Evolutionary conservation across 2,113 vertebrate species (phyloP), one percentile per base, ranked within the genome.

Genomic region (Gnathonemus echidnorhynchus): DNA sequence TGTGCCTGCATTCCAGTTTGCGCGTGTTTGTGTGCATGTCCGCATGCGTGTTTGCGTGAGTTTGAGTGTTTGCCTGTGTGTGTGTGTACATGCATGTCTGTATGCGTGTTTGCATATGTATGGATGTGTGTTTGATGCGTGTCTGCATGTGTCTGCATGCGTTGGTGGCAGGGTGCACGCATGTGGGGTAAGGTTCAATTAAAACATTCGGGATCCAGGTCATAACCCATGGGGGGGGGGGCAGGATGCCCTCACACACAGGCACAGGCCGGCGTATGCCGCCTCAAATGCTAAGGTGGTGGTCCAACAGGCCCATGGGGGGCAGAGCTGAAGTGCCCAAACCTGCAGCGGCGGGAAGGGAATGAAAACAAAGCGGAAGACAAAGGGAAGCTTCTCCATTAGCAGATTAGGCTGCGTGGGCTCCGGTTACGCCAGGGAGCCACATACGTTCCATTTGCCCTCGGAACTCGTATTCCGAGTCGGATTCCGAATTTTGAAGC

Each of bases 321-420:
- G 15, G 86, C 46, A 92, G 91, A 93, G 90, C 24, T 48, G 90
- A 94, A 94, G 94, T 94, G 93, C 93, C 92, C 93, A 93, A 94
- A 94, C 93, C 94, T 91, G 49, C 50, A 83, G 77, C 90, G 86
- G 91, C 89, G 66, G 90, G 87, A 90, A 83, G 45, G 42, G 94
- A 94, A 95, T 95, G 93, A 95, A 94, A 95, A 95, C 94, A 95
- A 91, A 92, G 91, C 90, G 93, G 93, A 93, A 92, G 94, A 91
- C 92, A 95, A 95, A 93, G 95, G 95, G 95, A 95, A 95, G 95
- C 93, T 93, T 87, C 92, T 94, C 95, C 95, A 95, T 96, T 95
- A 95, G 94, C 92, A 92, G 95, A 94, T 96, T 95, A 95, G 91
- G 91, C 91, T 92, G 90, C 86, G 91, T 89, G 91, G 90, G 94